A percentile compares a stretch with the other conserved stretches of the same genome.
phyloP scores from a whole-genome alignment of 1,140 invertebrate species.

The Tribolium madens region DNA sequence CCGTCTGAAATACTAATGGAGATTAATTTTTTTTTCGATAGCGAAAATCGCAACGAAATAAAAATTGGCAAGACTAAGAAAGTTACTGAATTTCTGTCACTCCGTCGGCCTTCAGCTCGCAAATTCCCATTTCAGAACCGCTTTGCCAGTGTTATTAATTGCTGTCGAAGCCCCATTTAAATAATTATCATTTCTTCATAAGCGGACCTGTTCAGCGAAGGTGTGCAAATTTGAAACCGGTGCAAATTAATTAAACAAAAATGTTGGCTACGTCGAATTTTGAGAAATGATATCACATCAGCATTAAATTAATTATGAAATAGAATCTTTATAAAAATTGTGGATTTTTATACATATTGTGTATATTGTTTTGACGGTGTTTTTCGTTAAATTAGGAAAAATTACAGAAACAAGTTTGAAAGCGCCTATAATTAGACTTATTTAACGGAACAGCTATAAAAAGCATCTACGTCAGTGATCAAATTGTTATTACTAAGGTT shows the following conservation, averaged over 20 bases:
- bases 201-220: background rate
- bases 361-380: too few relatives aligned
- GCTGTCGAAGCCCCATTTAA: background rate
- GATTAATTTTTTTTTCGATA: conserved; percentile 13
- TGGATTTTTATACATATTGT: too few relatives aligned
- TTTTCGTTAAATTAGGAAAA: background rate
- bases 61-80: background rate
- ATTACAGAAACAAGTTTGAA: background rate
- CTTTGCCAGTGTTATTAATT: background rate
- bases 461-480: background rate
- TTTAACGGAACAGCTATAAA: background rate
- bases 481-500: background rate
- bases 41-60: background rate
- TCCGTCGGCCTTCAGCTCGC: background rate
- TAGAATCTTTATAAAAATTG: too few relatives aligned
- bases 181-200: background rate
- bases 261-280: background rate
- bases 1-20: conserved; percentile 18
- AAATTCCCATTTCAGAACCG: background rate
- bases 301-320: too few relatives aligned
- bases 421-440: background rate
- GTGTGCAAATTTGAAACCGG: background rate
- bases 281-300: background rate
- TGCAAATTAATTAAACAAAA: background rate
- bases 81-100: background rate